phyloP scores from a whole-genome alignment of 1,140 invertebrate genomes.

The Pemphigus obesinymphae region DNA sequence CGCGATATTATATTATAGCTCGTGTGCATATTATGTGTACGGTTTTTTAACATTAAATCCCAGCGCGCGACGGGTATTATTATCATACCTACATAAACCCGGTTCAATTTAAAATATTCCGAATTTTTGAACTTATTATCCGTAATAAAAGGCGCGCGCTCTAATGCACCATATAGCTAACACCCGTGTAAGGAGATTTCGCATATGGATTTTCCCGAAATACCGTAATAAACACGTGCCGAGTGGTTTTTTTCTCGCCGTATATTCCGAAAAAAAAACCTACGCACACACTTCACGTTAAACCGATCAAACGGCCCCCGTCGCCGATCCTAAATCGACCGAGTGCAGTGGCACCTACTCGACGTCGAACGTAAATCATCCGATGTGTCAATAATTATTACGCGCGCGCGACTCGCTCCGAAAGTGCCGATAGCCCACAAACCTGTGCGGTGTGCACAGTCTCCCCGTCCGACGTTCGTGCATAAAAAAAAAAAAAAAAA shows the following conservation, averaged over 20 bases:
- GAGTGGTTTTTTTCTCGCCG: not conserved
- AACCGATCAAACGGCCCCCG: not conserved
- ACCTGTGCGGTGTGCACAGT: too few relatives aligned
- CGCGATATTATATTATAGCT: too few relatives aligned
- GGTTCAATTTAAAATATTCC: not conserved
- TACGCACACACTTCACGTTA: not conserved
- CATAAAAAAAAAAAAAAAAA: too few relatives aligned
- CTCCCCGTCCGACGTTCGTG: too few relatives aligned
- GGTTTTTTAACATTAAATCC: too few relatives aligned
- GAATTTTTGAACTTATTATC: not conserved
- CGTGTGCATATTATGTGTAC: too few relatives aligned
- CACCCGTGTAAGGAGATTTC: not conserved
- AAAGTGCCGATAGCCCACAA: too few relatives aligned
- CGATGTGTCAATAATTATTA: conserved; percentile 35
- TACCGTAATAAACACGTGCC: conserved; percentile 10
- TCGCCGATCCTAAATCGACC: not conserved
- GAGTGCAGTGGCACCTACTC: too few relatives aligned
- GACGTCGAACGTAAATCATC: conserved; percentile 21
- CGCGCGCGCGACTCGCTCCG: not conserved
- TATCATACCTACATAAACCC: not conserved
- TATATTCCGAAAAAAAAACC: too few relatives aligned
- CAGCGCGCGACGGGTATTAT: too few relatives aligned
- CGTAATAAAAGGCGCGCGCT: not conserved
- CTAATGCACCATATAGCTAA: not conserved
- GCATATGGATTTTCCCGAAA: conserved; percentile 11